Conservation (phyloP, 2,113 vertebrate species). For the Pollachius pollachius region DNA sequence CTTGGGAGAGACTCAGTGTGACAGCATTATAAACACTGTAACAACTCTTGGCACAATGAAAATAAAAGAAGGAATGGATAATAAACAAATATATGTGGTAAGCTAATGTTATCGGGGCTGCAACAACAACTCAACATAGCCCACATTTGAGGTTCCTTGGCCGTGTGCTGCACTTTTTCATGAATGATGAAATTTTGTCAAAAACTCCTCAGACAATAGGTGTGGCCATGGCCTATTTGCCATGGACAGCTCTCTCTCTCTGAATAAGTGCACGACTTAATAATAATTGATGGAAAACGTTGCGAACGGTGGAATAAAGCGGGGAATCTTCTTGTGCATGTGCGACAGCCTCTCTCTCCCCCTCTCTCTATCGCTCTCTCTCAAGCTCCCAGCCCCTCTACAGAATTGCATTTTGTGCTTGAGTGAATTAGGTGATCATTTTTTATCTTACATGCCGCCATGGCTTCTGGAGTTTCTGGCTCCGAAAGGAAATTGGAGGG, state of each 20-base stretch:
- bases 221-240: slow-evolving; percentile 48
- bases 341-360: slow-evolving; percentile 34
- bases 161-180: slow-evolving; percentile 46
- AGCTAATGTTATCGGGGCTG: too few species aligned
- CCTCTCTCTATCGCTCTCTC: slow-evolving; percentile 40
- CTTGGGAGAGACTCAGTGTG: too few species aligned
- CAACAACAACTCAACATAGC: slow-evolving; percentile 63
- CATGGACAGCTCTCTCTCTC: slow-evolving; percentile 54
- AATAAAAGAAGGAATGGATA: too few species aligned
- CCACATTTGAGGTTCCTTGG: slow-evolving; percentile 50
- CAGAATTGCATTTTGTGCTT: slow-evolving; percentile 83
- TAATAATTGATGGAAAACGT: slow-evolving; percentile 62
- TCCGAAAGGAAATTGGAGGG: slow-evolving; percentile 78
- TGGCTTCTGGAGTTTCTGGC: slow-evolving; percentile 75
- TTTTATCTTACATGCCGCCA: slow-evolving; percentile 77
- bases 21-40: too few species aligned
- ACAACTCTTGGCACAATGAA: too few species aligned
- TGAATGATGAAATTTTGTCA: slow-evolving; percentile 29
- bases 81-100: too few species aligned
- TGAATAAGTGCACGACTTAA: slow-evolving; percentile 69
- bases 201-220: slow-evolving; percentile 51
- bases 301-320: slow-evolving; percentile 39
- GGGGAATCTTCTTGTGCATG: slow-evolving; percentile 14
- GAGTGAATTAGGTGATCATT: slow-evolving; percentile 84
- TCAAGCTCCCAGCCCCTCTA: slow-evolving; percentile 37